A percentile compares a stretch with the other conserved stretches of the same genome.
Evolutionary conservation across 2,797 vertebrate genomes (phyloP).

Genomic region (Anas georgica): DNA sequence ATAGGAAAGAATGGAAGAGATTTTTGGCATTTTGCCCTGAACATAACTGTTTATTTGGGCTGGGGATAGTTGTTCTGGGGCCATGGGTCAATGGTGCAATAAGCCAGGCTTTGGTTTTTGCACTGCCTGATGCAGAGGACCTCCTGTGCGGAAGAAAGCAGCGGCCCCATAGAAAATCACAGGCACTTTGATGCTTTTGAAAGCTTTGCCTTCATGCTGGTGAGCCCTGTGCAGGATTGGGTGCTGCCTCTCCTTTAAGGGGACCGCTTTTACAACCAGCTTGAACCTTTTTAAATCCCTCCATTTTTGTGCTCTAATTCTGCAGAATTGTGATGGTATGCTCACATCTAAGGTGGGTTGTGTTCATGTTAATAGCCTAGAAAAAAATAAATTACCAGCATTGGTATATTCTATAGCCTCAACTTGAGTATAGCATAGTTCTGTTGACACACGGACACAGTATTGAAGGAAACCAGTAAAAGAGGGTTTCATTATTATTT

Average conservation of each 20-base stretch:
- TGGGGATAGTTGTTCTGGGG: neutral
- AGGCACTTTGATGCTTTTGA: neutral
- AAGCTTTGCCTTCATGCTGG: neutral
- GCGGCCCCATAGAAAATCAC: neutral
- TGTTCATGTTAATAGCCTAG: neutral
- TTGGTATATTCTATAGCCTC: neutral
- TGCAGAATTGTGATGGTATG: neutral
- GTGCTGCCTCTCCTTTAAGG: neutral
- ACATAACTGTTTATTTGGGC: no score
- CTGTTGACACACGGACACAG: accelerated
- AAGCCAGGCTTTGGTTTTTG: neutral
- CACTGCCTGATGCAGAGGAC: neutral
- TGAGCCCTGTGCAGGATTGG: neutral
- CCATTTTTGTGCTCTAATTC: accelerated
- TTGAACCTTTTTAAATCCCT: neutral
- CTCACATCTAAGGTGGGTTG: neutral
- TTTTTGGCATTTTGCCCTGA: neutral
- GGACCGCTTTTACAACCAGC: neutral
- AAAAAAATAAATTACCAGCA: neutral
- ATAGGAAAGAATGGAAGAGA: neutral
- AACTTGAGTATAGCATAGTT: neutral
- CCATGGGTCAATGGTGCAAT: neutral
- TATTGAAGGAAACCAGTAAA: neutral
- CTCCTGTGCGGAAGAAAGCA: neutral
- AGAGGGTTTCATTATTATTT: accelerated